Evolutionary conservation across 2,797 vertebrate species (phyloP).

Genomic region (Artibeus lituratus): DNA sequence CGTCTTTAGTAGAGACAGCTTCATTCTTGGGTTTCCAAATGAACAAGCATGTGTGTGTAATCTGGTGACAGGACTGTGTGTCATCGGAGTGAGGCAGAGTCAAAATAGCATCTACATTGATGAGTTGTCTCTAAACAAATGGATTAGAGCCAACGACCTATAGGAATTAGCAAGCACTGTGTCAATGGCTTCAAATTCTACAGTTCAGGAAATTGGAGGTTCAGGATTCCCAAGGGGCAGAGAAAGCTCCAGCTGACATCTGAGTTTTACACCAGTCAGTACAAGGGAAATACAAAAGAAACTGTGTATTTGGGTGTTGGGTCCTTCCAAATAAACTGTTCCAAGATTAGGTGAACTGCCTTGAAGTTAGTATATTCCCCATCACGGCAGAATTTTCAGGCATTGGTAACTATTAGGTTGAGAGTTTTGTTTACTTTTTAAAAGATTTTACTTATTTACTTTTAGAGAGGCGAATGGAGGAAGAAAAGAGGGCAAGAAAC

Average conservation of each 20-base stretch:
- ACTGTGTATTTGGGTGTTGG: neutral
- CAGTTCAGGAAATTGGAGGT: neutral
- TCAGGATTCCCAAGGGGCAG: neutral
- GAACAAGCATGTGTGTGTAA: neutral
- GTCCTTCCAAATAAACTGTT: slow-evolving; percentile 28
- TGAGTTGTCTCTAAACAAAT: slow-evolving; percentile 27
- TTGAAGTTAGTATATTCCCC: neutral
- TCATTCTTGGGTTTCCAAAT: neutral
- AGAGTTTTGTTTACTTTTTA: neutral
- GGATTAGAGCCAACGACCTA: neutral
- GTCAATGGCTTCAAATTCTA: neutral
- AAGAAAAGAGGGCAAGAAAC: no score
- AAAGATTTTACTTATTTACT: no score
- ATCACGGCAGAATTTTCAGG: neutral
- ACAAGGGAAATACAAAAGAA: slow-evolving; percentile 5
- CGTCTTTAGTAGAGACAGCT: neutral
- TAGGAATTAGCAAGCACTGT: neutral
- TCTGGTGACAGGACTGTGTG: neutral
- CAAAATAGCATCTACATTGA: neutral
- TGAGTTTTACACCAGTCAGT: slow-evolving; percentile 25
- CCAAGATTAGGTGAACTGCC: neutral
- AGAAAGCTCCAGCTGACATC: neutral
- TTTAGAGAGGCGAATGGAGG: no score
- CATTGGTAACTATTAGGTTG: neutral
- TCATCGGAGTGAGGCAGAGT: neutral